A percentile compares a stretch with the other conserved stretches of the same genome.
These are phyloP conservation scores for Centrocercus urophasianus DNA, from an alignment of 2,113 vertebrate genomes.

Conservation along the genomic window DNA sequence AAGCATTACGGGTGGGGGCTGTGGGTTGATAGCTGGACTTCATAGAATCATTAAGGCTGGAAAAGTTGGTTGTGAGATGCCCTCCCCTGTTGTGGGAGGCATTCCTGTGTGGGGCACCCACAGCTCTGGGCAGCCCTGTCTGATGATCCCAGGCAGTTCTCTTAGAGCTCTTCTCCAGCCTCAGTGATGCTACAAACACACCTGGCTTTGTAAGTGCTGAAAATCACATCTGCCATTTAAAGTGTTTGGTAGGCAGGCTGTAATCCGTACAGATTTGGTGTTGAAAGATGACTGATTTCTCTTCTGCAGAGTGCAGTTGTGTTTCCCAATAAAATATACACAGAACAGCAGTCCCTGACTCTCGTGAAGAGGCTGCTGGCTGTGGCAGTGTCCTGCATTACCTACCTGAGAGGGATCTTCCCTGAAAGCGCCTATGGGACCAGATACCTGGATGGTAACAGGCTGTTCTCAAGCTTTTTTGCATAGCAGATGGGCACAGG, in stretches of 20 bases:
- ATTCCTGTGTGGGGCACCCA: too few species aligned
- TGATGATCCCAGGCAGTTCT: too few species aligned
- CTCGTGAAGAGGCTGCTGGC: slow-evolving; percentile 93
- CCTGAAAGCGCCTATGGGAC: slow-evolving; percentile 92
- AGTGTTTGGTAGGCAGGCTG: accelerated
- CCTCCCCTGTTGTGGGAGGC: too few species aligned
- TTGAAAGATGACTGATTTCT: neutral
- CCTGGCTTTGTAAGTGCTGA: accelerated
- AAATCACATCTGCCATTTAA: accelerated
- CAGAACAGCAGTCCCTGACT: slow-evolving; percentile 89
- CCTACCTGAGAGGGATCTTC: slow-evolving; percentile 94
- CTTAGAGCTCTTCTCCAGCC: too few species aligned
- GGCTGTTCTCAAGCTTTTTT: neutral
- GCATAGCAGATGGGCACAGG: accelerated
- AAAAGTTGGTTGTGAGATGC: too few species aligned
- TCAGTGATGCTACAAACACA: too few species aligned
- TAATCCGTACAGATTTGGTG: neutral
- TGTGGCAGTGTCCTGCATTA: slow-evolving; percentile 94
- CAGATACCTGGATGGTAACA: slow-evolving; percentile 92
- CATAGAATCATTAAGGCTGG: too few species aligned
- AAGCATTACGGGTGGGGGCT: neutral
- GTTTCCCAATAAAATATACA: slow-evolving; percentile 83
- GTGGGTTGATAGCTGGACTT: too few species aligned
- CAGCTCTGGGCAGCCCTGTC: too few species aligned
- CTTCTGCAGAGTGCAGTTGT: slow-evolving; percentile 78